Percentiles rank a stretch among this genome's conserved stretches.
Conservation (phyloP, 2,888 invertebrate genomes). For the Sycophila texana region DNA sequence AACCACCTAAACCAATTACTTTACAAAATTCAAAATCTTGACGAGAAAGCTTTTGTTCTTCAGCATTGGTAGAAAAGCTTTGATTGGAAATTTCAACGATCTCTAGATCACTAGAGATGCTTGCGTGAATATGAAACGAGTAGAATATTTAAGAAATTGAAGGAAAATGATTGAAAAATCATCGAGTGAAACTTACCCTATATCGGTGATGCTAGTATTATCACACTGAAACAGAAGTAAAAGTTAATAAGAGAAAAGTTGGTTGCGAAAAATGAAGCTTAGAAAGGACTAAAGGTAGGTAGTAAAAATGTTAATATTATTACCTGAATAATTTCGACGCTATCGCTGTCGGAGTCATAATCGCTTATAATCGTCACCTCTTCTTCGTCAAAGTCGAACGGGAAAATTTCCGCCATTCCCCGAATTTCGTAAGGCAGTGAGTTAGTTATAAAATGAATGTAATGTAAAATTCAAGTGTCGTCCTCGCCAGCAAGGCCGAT, state of each 20-base stretch:
- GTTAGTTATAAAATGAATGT: no score
- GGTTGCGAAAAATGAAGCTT: no score
- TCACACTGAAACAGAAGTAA: no score
- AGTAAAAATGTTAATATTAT: no score
- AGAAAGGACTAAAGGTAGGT: not conserved
- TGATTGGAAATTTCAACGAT: slow-evolving; percentile 83
- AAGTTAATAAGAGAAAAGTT: not conserved
- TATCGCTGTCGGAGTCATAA: slow-evolving; percentile 18
- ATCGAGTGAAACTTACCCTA: no score
- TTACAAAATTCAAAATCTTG: slow-evolving; percentile 86
- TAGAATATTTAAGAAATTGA: no score
- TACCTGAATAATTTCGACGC: slow-evolving; percentile 30
- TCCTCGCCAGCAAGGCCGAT: not conserved
- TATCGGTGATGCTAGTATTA: no score
- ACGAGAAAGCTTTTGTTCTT: slow-evolving; percentile 90
- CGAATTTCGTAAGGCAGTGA: not conserved
- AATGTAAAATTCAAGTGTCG: not conserved
- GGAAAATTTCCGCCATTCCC: slow-evolving; percentile 21
- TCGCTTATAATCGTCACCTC: slow-evolving; percentile 36
- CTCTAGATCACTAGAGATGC: slow-evolving; percentile 79
- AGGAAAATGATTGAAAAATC: not conserved
- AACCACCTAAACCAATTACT: slow-evolving; percentile 86
- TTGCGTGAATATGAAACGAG: not conserved
- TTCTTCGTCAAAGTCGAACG: slow-evolving; percentile 20
- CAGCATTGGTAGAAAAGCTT: slow-evolving; percentile 85